A percentile compares a stretch with the other conserved stretches of the same genome.
These are phyloP conservation scores for Babyrousa celebensis DNA, from an alignment of 2,797 vertebrate genomes.

Conservation along the genomic window DNA sequence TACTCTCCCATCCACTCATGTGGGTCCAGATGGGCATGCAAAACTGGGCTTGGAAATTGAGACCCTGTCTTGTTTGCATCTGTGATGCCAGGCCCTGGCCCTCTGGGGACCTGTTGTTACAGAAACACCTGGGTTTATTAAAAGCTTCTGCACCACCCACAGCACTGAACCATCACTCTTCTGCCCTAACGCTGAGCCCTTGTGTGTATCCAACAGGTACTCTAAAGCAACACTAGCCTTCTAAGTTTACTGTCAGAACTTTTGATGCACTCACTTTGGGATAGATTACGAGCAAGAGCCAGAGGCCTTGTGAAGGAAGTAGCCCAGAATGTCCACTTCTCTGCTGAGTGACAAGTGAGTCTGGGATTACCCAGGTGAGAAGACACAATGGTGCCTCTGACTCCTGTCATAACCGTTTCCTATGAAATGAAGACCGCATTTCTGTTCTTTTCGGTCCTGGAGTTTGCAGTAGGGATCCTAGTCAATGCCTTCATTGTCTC, in stretches of 20 bases:
- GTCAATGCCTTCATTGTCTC: slow-evolving; percentile 81
- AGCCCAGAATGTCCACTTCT: background rate
- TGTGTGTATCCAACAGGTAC: background rate
- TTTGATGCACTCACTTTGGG: background rate
- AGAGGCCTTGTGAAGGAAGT: background rate
- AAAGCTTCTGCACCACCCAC: background rate
- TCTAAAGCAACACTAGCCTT: background rate
- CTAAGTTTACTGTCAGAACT: background rate
- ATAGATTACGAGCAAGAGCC: background rate
- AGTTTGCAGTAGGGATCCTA: slow-evolving; percentile 73
- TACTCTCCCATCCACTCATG: background rate
- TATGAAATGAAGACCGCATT: slow-evolving; percentile 70
- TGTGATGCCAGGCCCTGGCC: background rate
- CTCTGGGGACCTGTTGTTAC: background rate
- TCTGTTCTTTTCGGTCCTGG: slow-evolving; percentile 68
- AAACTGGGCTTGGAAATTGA: slow-evolving; percentile 58
- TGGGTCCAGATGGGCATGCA: slow-evolving; percentile 61
- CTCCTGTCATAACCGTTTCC: slow-evolving; percentile 17
- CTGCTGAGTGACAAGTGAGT: background rate
- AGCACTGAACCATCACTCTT: background rate
- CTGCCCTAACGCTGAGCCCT: background rate
- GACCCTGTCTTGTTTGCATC: slow-evolving; percentile 73
- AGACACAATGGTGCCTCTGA: slow-evolving; percentile 69
- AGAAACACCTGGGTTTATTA: background rate
- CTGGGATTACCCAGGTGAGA: background rate